Conservation (phyloP, 2,113 vertebrate genomes). For the Zootoca vivipara region DNA sequence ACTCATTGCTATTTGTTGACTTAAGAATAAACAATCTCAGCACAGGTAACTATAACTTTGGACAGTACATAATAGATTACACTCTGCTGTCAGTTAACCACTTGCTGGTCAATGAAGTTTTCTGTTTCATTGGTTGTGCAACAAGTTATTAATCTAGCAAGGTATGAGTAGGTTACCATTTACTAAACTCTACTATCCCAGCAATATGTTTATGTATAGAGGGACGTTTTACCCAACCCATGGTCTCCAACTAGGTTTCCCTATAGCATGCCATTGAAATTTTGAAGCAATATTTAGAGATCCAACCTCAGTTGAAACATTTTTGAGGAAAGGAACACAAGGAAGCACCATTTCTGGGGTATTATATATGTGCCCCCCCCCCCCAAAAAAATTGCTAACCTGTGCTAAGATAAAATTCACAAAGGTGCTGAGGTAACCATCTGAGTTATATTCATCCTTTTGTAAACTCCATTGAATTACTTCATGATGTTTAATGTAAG, state of each 20-base stretch:
- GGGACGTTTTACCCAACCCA: background rate
- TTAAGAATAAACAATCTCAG: background rate
- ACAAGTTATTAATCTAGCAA: slow-evolving; percentile 12
- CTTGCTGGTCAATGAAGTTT: background rate
- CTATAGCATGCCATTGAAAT: background rate
- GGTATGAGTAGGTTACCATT: background rate
- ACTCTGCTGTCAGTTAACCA: background rate
- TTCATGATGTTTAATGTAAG: background rate
- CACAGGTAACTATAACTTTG: slow-evolving; percentile 19
- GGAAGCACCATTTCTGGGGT: background rate
- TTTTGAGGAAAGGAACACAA: background rate
- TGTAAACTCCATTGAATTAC: background rate
- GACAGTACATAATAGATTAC: slow-evolving; percentile 8
- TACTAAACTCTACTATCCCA: background rate
- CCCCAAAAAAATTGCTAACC: background rate
- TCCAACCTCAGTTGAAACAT: background rate
- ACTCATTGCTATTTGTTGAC: slow-evolving; percentile 24
- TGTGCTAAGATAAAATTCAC: background rate
- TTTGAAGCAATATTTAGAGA: background rate
- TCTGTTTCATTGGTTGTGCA: slow-evolving; percentile 7
- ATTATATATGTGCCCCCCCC: too few relatives aligned
- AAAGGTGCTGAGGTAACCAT: background rate
- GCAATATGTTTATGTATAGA: background rate
- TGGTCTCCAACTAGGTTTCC: background rate
- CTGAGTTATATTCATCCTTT: background rate